These are phyloP conservation scores for Parambassis ranga DNA, from an alignment of 2,797 vertebrate species.

Conservation along the genomic window DNA sequence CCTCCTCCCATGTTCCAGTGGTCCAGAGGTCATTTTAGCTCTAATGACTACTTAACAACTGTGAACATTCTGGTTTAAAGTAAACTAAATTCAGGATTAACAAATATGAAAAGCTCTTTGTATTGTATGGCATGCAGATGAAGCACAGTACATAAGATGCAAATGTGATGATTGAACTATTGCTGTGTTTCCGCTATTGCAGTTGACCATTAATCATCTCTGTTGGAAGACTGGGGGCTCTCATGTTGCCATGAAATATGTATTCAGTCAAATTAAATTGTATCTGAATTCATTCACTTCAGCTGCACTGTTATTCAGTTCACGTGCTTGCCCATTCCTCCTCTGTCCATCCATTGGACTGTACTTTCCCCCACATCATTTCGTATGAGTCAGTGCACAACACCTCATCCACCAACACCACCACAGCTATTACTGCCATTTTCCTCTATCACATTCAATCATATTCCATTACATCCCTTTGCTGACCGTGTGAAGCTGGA, in stretches of 20 bases:
- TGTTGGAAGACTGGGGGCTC: not conserved
- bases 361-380: constrained; percentile 19
- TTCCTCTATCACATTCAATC: constrained; percentile 55
- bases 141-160: too few species aligned
- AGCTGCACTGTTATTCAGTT: constrained; percentile 8
- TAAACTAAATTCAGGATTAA: too few species aligned
- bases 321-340: too few species aligned
- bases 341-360: not conserved
- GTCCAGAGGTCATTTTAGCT: too few species aligned
- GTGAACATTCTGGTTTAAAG: too few species aligned
- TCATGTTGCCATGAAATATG: not conserved
- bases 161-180: not conserved
- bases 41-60: too few species aligned
- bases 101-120: too few species aligned
- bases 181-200: not conserved
- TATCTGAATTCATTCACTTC: constrained; percentile 5
- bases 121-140: too few species aligned
- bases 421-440: constrained; percentile 37
- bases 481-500: constrained; percentile 30
- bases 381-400: not conserved
- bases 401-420: not conserved
- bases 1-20: too few species aligned
- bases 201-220: not conserved
- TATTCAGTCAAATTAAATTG: not conserved
- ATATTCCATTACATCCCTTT: constrained; percentile 50